Evolutionary conservation across 2,888 invertebrate genomes (phyloP).

Genomic region (Leucophora obtusa): DNA sequence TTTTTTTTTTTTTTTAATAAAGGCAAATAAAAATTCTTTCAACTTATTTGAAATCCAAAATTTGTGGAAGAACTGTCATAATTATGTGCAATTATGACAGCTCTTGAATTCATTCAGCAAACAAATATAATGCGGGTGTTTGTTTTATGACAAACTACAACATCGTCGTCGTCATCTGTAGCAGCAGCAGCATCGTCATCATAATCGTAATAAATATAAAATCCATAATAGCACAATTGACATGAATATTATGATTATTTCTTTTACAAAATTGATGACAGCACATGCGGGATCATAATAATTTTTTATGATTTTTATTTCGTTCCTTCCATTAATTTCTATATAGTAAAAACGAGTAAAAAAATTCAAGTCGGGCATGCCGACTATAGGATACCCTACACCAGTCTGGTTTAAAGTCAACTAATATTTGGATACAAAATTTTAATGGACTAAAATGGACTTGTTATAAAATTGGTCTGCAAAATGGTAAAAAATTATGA

Average conservation of each 20-base stretch:
- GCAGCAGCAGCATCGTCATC: neutral
- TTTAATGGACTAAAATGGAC: no score
- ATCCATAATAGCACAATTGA: slow-evolving; percentile 56
- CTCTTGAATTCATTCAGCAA: slow-evolving; percentile 26
- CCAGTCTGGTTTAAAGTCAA: no score
- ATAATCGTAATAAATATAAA: slow-evolving; percentile 33
- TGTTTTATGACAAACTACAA: slow-evolving; percentile 6
- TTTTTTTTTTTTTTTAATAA: neutral
- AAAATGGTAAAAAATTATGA: no score
- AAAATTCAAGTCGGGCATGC: no score
- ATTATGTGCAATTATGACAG: slow-evolving; percentile 59
- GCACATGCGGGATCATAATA: slow-evolving; percentile 64
- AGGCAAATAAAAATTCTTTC: neutral
- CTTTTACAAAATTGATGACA: slow-evolving; percentile 58
- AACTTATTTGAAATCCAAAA: slow-evolving; percentile 13
- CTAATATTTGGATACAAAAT: no score
- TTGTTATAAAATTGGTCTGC: no score
- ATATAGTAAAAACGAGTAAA: slow-evolving; percentile 31
- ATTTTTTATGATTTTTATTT: slow-evolving; percentile 47
- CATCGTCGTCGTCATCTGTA: slow-evolving; percentile 19
- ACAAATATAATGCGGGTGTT: slow-evolving; percentile 49
- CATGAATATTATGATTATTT: slow-evolving; percentile 53
- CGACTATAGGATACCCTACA: no score
- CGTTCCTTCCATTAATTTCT: slow-evolving; percentile 18
- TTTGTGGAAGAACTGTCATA: slow-evolving; percentile 44